Evolutionary conservation across 1,140 invertebrate species (phyloP).

Genomic region (Pachypeltis micranthus): DNA sequence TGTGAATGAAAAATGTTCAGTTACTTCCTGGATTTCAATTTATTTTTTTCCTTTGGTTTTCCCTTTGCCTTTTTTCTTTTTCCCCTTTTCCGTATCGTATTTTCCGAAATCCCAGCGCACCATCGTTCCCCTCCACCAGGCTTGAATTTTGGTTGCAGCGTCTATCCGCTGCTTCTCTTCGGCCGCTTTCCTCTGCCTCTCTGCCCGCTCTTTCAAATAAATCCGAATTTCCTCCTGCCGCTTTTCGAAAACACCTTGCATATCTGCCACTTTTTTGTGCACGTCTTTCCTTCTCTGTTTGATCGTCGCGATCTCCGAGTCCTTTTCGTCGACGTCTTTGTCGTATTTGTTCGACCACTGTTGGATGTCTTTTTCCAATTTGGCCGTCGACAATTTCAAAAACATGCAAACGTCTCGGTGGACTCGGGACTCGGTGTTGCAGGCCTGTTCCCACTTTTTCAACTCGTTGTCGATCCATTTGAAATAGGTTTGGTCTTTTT

Average conservation of each 20-base stretch:
- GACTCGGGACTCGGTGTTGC: background rate
- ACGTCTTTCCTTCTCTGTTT: background rate
- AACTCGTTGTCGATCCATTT: background rate
- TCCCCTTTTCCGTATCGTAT: conserved; percentile 6
- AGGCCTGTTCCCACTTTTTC: background rate
- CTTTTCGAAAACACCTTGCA: background rate
- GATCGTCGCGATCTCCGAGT: background rate
- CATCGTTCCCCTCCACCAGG: conserved; percentile 16
- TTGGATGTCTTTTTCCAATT: conserved; percentile 14
- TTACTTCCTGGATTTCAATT: too few species aligned
- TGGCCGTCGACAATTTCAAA: conserved; percentile 3
- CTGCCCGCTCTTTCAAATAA: conserved; percentile 1
- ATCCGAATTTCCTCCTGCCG: conserved; percentile 2
- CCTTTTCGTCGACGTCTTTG: conserved; percentile 1
- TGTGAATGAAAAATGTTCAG: too few species aligned
- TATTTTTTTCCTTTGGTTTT: background rate
- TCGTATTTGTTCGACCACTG: conserved; percentile 1
- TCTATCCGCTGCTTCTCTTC: background rate
- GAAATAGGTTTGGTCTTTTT: background rate
- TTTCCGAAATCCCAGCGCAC: conserved; percentile 14
- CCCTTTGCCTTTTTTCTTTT: conserved; percentile 15
- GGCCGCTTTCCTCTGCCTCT: background rate
- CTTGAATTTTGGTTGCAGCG: conserved; percentile 10
- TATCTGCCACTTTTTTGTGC: background rate
- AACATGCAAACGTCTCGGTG: conserved; percentile 4